Percentiles rank a stretch among this genome's conserved stretches.
Evolutionary conservation across 2,797 vertebrate species (phyloP).

Genomic region (Manis crassicaudata): DNA sequence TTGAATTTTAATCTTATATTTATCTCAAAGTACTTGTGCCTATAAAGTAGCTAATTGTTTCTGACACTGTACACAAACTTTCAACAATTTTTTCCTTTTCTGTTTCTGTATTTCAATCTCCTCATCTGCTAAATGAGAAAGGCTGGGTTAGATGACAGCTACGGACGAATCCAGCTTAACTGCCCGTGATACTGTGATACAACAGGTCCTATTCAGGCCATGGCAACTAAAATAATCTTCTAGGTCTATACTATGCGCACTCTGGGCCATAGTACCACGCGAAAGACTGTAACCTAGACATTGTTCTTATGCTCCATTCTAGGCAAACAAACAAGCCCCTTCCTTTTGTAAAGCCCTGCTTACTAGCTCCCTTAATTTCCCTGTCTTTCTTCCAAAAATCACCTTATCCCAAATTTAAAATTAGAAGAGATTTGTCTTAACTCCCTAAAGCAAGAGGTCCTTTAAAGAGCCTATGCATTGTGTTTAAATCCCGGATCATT

Average conservation of each 20-base stretch:
- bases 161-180: neutral
- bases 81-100: neutral
- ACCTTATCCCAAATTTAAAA: neutral
- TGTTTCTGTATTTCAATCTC: neutral
- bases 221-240: no score
- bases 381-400: neutral
- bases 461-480: neutral
- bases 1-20: conserved; percentile 1
- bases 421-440: neutral
- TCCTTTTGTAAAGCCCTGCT: neutral
- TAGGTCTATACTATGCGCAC: neutral
- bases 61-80: neutral
- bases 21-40: neutral
- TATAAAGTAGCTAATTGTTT: neutral
- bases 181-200: neutral
- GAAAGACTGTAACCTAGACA: neutral
- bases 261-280: neutral
- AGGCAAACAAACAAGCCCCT: neutral
- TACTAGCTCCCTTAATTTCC: neutral
- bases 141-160: neutral
- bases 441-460: neutral
- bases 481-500: neutral
- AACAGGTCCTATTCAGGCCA: neutral
- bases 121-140: neutral
- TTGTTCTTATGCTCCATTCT: neutral